A percentile compares a stretch with the other conserved stretches of the same genome.
Evolutionary conservation across 2,113 vertebrate genomes (phyloP).

Genomic region (Megaceryle torquata): DNA sequence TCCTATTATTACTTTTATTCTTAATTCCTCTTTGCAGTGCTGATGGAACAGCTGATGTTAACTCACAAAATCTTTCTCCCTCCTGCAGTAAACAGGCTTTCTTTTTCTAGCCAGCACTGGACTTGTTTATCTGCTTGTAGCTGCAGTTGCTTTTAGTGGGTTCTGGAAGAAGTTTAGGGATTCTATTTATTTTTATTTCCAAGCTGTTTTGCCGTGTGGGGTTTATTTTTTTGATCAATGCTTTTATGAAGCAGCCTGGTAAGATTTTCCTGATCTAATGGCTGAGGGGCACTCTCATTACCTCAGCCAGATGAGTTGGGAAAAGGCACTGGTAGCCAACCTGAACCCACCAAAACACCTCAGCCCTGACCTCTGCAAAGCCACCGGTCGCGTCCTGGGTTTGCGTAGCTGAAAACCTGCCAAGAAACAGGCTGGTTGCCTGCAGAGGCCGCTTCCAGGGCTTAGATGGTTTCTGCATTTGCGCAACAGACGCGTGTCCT

Average conservation of each 20-base stretch:
- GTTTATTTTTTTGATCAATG: not conserved
- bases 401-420: not conserved
- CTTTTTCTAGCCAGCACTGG: not conserved
- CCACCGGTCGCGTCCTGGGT: not conserved
- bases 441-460: not conserved
- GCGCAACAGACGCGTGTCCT: not conserved
- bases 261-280: not conserved
- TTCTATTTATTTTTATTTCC: not conserved
- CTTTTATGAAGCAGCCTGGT: not conserved
- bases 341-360: rapidly evolving
- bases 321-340: not conserved
- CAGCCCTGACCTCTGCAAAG: not conserved
- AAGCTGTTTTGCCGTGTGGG: not conserved
- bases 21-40: not conserved
- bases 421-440: not conserved
- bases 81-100: not conserved
- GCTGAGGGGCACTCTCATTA: not conserved
- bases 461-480: not conserved
- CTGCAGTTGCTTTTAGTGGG: not conserved
- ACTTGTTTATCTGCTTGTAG: not conserved
- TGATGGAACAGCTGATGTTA: not conserved
- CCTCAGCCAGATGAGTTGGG: not conserved
- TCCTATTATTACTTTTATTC: not conserved
- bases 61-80: not conserved
- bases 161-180: not conserved